Base-by-base conservation (phyloP, 2,888 invertebrate genomes). In the Selenia dentaria region DNA sequence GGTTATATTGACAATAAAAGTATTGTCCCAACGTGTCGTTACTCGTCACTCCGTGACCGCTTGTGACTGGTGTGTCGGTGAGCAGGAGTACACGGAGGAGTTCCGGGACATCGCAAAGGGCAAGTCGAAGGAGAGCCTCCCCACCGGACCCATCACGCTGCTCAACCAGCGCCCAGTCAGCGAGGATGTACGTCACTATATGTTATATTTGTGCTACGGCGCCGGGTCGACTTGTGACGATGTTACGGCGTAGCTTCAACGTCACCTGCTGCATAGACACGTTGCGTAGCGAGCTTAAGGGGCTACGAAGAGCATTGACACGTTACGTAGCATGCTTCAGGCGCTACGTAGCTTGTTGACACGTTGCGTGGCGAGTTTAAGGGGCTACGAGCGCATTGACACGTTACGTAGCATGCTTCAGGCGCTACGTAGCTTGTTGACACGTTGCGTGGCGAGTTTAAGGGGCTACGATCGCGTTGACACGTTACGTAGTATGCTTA, bases 81-180 rank as follows among this genome's bases (percentile, higher is more conserved):
- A 53, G 70, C 93, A 98, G 98, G 98, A 98, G 92, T 98, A 98
- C 92, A 97, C 96, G 67, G 98, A 98, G 92, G 98, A 98, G 92
- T 98, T 98, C 92, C 94, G 98, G 79, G 98, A 98, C 92, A 98
- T 98, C 92, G 96, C 97, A 83, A 97, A 97, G 92, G 96, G 97
- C 80, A 97, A 96, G 92, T 96, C 96, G 70, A 97, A 97, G 94
- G 97, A 97, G 91, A 95, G 96, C 70, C 93, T 97, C 67, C 96
- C 97, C 68, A 96, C 97, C 72, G 97, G 97, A 66, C 95, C 95
- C 86, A 98, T 98, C 91, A 97, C 97, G 70, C 94, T 98, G 82
- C 97, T 98, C 92, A 97, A 98, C 93, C 98, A 98, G 89, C 94
- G 97, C 71, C 96, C 97, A 59, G 97, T 98, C 88, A 96, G 96